phyloP scores from a whole-genome alignment of 64 coral and sea anemone genomes.

The Montipora foliosa region DNA sequence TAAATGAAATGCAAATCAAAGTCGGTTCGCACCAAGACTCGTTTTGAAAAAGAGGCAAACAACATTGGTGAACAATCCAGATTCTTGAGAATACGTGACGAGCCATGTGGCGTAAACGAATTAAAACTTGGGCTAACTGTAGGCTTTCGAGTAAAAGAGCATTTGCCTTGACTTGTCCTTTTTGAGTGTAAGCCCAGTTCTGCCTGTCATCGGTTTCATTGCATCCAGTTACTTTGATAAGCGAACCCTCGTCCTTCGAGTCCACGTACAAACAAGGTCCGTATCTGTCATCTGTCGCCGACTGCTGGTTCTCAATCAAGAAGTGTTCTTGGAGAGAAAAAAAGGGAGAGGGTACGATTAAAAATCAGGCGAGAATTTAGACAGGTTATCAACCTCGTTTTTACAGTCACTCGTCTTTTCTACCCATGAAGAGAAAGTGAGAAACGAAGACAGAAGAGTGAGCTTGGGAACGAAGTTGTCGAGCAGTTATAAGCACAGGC shows the following conservation, averaged over 20 bases:
- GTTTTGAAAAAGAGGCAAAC: too few species aligned
- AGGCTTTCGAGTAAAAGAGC: background rate
- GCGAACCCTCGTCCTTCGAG: slow-evolving; percentile 65
- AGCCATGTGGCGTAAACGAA: background rate
- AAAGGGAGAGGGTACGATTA: background rate
- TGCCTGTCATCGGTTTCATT: slow-evolving; percentile 89
- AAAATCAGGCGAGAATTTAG: too few species aligned
- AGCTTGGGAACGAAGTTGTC: too few species aligned
- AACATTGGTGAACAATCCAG: background rate
- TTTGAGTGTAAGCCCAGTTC: slow-evolving; percentile 83
- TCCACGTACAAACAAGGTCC: slow-evolving; percentile 93
- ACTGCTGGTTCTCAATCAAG: slow-evolving; percentile 94
- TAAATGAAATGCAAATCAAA: too few species aligned
- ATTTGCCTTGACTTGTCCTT: slow-evolving; percentile 86
- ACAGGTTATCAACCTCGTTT: too few species aligned
- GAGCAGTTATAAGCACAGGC: too few species aligned
- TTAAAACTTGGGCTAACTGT: too few species aligned
- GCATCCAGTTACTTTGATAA: slow-evolving; percentile 90
- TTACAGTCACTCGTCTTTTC: too few species aligned
- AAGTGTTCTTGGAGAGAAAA: slow-evolving; percentile 70
- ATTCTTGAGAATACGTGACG: background rate
- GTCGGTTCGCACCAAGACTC: too few species aligned
- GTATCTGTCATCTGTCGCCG: slow-evolving; percentile 75
- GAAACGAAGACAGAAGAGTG: too few species aligned
- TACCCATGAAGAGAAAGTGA: too few species aligned